Evolutionary conservation across 2,888 invertebrate species (phyloP).

Genomic region (Oscheius sp.): DNA sequence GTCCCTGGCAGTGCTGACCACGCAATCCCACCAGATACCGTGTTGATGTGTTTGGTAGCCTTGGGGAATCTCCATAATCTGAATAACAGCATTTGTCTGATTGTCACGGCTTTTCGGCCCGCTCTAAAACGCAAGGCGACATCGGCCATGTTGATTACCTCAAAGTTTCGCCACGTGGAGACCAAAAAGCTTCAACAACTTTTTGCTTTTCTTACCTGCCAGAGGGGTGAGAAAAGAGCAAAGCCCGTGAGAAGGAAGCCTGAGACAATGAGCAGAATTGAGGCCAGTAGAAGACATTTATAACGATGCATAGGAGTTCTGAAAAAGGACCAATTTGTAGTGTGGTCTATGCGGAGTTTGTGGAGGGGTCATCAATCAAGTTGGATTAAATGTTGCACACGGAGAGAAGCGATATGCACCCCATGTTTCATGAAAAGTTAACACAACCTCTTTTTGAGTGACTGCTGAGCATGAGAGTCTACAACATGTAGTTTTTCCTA

Average conservation of each 20-base stretch:
- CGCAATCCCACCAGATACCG: conserved; percentile 63
- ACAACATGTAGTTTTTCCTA: no score
- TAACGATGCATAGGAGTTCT: conserved; percentile 48
- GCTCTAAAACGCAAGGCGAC: no score
- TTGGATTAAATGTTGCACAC: conserved; percentile 33
- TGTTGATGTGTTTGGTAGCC: conserved; percentile 54
- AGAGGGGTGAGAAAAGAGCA: conserved; percentile 53
- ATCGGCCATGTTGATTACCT: no score
- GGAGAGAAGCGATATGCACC: background rate
- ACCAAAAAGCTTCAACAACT: background rate
- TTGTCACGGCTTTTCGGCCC: background rate
- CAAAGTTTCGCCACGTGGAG: no score
- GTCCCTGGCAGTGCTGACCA: conserved; percentile 50
- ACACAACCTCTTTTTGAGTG: no score
- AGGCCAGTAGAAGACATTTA: conserved; percentile 53
- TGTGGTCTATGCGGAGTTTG: conserved; percentile 9
- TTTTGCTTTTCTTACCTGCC: conserved; percentile 48
- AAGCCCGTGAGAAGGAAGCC: conserved; percentile 57
- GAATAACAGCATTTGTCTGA: conserved; percentile 6
- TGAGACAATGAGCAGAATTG: conserved; percentile 53
- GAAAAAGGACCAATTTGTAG: conserved; percentile 20
- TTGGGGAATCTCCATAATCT: conserved; percentile 54
- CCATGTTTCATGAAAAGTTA: conserved; percentile 1
- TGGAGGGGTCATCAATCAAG: conserved; percentile 31
- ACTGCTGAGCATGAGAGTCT: no score